Evolutionary conservation across 2,797 vertebrate genomes (phyloP).

Genomic region (Caiman crocodilus): DNA sequence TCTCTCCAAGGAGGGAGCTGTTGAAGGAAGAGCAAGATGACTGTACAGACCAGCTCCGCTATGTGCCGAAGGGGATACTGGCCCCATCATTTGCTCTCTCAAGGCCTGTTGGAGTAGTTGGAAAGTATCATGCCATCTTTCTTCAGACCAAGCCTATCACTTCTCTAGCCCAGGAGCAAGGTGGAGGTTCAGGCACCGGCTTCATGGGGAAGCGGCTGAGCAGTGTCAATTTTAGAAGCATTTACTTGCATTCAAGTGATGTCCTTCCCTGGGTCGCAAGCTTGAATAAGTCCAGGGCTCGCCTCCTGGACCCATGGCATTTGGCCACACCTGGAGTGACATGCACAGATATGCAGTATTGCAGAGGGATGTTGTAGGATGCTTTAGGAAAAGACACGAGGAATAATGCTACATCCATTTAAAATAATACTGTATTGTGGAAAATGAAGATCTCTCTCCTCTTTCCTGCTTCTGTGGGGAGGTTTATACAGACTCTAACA

Average conservation of each 20-base stretch:
- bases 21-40: neutral
- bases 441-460: neutral
- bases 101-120: rapidly evolving
- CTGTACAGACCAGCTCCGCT: neutral
- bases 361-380: neutral
- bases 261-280: too few species aligned
- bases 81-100: neutral
- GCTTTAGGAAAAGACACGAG: neutral
- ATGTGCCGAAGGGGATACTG: neutral
- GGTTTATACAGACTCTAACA: neutral
- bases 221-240: neutral
- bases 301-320: neutral
- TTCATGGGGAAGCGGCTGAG: neutral
- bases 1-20: neutral
- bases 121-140: neutral
- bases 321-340: neutral
- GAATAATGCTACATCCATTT: neutral
- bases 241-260: neutral
- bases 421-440: neutral
- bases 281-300: neutral
- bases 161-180: neutral
- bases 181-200: neutral
- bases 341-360: neutral
- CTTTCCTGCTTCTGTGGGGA: neutral
- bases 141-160: neutral